Evolutionary conservation across 1,140 invertebrate species (phyloP), one percentile per base, ranked within the genome.

Genomic region (Macrocentrus cingulum): DNA sequence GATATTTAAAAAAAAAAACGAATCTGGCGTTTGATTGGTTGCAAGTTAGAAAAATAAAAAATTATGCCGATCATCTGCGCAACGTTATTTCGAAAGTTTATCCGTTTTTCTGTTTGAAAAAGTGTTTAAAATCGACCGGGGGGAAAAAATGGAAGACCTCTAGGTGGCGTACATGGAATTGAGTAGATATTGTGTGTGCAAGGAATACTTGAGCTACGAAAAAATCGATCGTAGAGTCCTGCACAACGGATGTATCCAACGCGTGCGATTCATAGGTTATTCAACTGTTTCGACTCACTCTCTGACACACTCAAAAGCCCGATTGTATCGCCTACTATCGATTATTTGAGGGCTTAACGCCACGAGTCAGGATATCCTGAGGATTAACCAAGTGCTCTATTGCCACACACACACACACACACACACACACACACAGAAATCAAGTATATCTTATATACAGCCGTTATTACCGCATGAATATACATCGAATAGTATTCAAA

Each of bases 191-290:
- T n/a, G n/a, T n/a, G n/a, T n/a, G n/a, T n/a, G n/a, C n/a, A n/a
- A n/a, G n/a, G n/a, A n/a, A n/a, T n/a, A 39, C 36, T 39, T 8
- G 19, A 20, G 25, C 9, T 7, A 36, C 48, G 25, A 32, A 51
- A 49, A 49, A 51, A 51, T 51, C 48, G 18, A 51, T 37, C 16
- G 25, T 34, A 23, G n/a, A 22, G 32, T 51, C 48, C 48, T 51
- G 48, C 15, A 16, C 11, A 51, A 51, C 8, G n/a, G n/a, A n/a
- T 51, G 18, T 23, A 20, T 19, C 20, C 15, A 32, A 51, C 32
- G 32, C 32, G 15, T 34, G 34, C n/a, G 48, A 37, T 36, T 37
- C 48, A 23, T 46, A 23, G 48, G 48, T 51, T 51, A 37, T 51
- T 51, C 48, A 51, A 51, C 48, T 20, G 22, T 45, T 45, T 39